phyloP scores from a whole-genome alignment of 2,888 invertebrate genomes.

The Diarsia rubi region DNA sequence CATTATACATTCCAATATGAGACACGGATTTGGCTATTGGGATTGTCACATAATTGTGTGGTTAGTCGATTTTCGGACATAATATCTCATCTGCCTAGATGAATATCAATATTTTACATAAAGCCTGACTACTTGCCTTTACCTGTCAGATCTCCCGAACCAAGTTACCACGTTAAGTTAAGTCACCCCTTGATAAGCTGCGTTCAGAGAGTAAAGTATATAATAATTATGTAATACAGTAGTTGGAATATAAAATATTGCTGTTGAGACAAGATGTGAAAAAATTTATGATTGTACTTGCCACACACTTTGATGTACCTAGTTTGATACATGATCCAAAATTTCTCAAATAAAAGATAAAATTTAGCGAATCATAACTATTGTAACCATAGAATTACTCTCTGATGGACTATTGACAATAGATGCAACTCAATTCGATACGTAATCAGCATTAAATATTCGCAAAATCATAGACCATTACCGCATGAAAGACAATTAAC shows the following conservation, averaged over 20 bases:
- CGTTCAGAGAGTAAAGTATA: too few species aligned
- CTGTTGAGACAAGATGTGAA: neutral
- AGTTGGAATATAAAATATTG: too few species aligned
- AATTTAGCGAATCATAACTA: neutral
- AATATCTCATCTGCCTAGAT: neutral
- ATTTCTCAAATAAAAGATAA: neutral
- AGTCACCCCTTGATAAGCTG: too few species aligned
- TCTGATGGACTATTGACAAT: neutral
- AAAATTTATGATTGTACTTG: neutral
- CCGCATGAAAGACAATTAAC: constrained; percentile 7
- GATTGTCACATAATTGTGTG: constrained; percentile 16
- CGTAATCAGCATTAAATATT: neutral
- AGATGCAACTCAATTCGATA: neutral
- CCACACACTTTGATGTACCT: neutral
- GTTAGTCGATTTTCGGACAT: too few species aligned
- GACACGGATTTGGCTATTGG: constrained; percentile 31
- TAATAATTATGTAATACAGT: too few species aligned
- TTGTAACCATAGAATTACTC: too few species aligned
- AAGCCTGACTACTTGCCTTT: too few species aligned
- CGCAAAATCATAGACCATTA: neutral
- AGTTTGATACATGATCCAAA: neutral
- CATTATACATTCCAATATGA: constrained; percentile 62
- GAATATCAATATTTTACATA: too few species aligned
- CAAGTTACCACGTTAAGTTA: too few species aligned
- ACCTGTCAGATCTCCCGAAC: too few species aligned